Percentiles rank a stretch among this genome's conserved stretches.
Evolutionary conservation across 1,140 invertebrate species (phyloP).

Genomic region (Drosophila parabipectinata): DNA sequence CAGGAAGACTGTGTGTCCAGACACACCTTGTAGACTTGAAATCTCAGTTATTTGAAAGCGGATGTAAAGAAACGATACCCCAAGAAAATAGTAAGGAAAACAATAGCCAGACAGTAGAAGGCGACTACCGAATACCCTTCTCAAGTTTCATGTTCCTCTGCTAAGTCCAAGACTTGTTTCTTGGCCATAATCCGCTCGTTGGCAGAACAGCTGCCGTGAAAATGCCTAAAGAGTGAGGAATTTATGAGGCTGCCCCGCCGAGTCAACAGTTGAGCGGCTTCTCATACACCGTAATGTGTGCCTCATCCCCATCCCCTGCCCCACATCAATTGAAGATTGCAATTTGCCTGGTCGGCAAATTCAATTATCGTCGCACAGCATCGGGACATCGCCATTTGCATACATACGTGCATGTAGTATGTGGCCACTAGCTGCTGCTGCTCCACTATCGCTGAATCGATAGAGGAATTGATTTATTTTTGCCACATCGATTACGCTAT

Average conservation of each 20-base stretch:
- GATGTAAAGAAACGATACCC: conserved; percentile 30
- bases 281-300: conserved; percentile 8
- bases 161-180: conserved; percentile 15
- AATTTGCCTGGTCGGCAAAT: conserved; percentile 60
- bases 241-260: conserved; percentile 22
- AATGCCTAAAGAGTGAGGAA: conserved; percentile 19
- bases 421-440: not conserved
- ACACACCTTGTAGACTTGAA: too few relatives aligned
- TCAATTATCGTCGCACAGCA: conserved; percentile 58
- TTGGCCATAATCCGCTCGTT: conserved; percentile 18
- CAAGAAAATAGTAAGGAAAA: conserved; percentile 25
- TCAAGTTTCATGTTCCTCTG: conserved; percentile 16
- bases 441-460: conserved; percentile 41
- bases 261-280: conserved; percentile 56
- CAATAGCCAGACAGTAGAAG: conserved; percentile 21
- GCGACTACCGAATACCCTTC: conserved; percentile 35
- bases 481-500: conserved; percentile 40
- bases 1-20: too few relatives aligned
- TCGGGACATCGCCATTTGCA: conserved; percentile 56
- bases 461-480: conserved; percentile 69
- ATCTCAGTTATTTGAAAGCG: conserved; percentile 56
- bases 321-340: conserved; percentile 58
- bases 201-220: not conserved
- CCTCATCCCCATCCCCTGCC: not conserved
- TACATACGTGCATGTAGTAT: conserved; percentile 43